Conservation (phyloP, 2,888 invertebrate genomes). For the Agonopterix subpropinquella region DNA sequence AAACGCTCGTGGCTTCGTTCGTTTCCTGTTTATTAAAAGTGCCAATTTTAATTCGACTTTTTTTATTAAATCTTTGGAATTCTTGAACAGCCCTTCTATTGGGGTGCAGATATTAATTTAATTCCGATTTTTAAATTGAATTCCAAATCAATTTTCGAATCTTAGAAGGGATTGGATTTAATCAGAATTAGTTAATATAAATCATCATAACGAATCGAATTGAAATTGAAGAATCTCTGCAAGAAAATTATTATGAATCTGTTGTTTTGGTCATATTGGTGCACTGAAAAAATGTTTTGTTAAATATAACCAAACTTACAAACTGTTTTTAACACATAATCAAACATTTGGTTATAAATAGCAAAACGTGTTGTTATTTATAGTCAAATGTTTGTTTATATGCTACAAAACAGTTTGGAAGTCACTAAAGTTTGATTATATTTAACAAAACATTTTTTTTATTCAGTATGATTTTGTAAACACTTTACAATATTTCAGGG, state of each 20-base stretch:
- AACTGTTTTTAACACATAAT: no score
- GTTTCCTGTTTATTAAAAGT: constrained; percentile 23
- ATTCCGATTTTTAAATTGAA: constrained; percentile 21
- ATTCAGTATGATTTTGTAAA: no score
- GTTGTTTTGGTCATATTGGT: no score
- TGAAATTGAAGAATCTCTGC: neutral
- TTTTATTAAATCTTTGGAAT: constrained; percentile 17
- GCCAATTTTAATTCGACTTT: constrained; percentile 18
- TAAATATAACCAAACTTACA: no score
- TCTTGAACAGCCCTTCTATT: constrained; percentile 5
- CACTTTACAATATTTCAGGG: no score
- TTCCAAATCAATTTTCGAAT: constrained; percentile 15
- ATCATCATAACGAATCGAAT: neutral
- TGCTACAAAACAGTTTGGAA: no score
- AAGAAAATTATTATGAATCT: neutral
- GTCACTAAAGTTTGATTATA: no score
- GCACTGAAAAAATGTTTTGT: no score
- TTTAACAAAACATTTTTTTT: no score
- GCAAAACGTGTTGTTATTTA: no score
- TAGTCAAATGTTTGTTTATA: no score
- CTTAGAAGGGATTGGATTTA: constrained; percentile 8
- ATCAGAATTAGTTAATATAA: constrained; percentile 3
- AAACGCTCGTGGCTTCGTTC: constrained; percentile 12
- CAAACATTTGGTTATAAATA: no score
- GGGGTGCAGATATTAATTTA: constrained; percentile 19